Percentiles rank a stretch among this genome's conserved stretches.
Conservation (phyloP, 1,140 invertebrate genomes). For the Hypothenemus hampei region DNA sequence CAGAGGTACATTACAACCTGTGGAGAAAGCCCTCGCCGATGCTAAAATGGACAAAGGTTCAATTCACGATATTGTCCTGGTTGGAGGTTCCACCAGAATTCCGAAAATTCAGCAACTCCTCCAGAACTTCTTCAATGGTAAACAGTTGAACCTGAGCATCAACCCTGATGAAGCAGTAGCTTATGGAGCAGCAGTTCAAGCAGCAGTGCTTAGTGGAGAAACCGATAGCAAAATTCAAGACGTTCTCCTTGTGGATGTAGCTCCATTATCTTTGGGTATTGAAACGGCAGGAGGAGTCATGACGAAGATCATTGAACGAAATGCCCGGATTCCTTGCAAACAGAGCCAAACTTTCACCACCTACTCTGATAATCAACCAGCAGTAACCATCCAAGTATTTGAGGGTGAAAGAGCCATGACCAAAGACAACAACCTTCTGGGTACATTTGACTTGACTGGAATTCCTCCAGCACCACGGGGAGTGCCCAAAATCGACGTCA, state of each 20-base stretch:
- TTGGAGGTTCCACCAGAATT: constrained; percentile 65
- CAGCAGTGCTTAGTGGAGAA: constrained; percentile 63
- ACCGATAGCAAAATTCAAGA: constrained; percentile 58
- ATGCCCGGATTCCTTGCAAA: constrained; percentile 63
- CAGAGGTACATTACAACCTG: constrained; percentile 50
- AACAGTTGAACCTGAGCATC: constrained; percentile 52
- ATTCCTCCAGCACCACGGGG: constrained; percentile 53
- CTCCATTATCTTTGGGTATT: constrained; percentile 55
- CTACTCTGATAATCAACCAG: constrained; percentile 65
- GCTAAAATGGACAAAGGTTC: constrained; percentile 62
- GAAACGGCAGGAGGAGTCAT: constrained; percentile 60
- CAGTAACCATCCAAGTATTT: constrained; percentile 61
- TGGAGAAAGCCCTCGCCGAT: constrained; percentile 60
- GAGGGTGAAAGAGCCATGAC: constrained; percentile 59
- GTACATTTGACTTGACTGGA: constrained; percentile 69
- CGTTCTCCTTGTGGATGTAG: constrained; percentile 52
- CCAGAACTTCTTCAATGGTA: constrained; percentile 50
- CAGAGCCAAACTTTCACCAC: constrained; percentile 63
- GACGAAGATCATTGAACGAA: constrained; percentile 61
- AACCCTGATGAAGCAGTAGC: constrained; percentile 64
- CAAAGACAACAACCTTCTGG: constrained; percentile 71
- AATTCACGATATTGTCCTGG: constrained; percentile 66
- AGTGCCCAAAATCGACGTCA: constrained; percentile 68
- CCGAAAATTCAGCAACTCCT: constrained; percentile 52
- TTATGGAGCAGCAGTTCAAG: constrained; percentile 50